Conservation (phyloP, 2,113 vertebrate species). For the Sapayoa aenigma region DNA sequence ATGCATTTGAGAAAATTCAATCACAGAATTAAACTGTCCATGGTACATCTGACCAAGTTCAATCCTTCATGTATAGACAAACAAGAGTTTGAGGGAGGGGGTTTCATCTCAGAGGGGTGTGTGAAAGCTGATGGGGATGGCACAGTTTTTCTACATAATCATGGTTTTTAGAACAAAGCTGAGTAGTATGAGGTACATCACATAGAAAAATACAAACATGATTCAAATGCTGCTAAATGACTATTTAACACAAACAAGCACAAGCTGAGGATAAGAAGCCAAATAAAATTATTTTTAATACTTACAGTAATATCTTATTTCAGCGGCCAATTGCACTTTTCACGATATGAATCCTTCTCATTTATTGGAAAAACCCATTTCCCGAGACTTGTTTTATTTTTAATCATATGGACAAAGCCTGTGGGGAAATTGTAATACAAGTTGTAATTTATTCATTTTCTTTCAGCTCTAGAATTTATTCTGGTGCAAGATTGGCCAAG, state of each 20-base stretch:
- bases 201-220: not conserved
- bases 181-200: not conserved
- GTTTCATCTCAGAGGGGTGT: not conserved
- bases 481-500: not conserved
- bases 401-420: not conserved
- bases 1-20: not conserved
- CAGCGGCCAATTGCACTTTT: not conserved
- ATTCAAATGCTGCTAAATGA: not conserved
- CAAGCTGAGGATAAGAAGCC: not conserved
- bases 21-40: conserved; percentile 15
- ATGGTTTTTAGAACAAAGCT: not conserved
- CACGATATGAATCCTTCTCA: not conserved
- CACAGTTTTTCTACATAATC: not conserved
- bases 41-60: not conserved
- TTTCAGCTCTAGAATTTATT: not conserved
- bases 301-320: not conserved
- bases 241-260: not conserved
- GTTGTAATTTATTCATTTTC: not conserved
- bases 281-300: not conserved
- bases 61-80: not conserved
- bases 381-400: not conserved
- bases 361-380: not conserved
- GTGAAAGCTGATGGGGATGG: not conserved
- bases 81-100: not conserved
- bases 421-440: not conserved